phyloP scores from a whole-genome alignment of 2,113 vertebrate species.

The Falco punctatus region DNA sequence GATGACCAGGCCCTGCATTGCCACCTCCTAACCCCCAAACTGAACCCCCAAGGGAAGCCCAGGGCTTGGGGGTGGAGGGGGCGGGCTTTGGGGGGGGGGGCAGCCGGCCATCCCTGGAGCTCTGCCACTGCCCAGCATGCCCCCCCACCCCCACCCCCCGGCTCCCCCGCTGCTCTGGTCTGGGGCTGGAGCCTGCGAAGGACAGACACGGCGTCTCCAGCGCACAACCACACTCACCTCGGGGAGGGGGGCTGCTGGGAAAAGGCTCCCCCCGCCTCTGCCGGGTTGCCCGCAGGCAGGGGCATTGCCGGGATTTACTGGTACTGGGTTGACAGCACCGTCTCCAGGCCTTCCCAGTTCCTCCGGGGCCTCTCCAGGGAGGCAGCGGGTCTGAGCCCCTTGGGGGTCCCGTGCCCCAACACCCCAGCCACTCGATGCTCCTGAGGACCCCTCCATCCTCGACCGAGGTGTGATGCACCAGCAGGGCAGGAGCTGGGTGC shows the following conservation, averaged over 20 bases:
- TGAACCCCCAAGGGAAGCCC: background rate
- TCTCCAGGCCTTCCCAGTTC: background rate
- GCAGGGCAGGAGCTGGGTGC: background rate
- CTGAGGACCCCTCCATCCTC: background rate
- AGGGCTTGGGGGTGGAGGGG: background rate
- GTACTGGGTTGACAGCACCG: background rate
- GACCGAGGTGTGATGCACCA: rapidly evolving
- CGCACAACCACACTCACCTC: slow-evolving; percentile 8
- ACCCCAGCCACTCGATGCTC: rapidly evolving
- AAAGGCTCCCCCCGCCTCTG: slow-evolving; percentile 1
- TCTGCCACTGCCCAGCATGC: background rate
- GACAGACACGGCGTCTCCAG: slow-evolving; percentile 49
- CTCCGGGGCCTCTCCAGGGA: background rate
- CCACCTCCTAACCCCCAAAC: background rate
- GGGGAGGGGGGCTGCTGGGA: slow-evolving; percentile 41
- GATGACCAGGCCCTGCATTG: rapidly evolving
- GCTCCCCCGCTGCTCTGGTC: rapidly evolving
- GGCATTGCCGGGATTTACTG: background rate
- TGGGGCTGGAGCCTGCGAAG: slow-evolving; percentile 15
- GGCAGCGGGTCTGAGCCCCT: rapidly evolving
- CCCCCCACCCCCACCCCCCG: background rate
- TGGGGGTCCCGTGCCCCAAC: rapidly evolving
- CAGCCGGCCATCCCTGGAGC: rapidly evolving
- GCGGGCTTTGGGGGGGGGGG: background rate
- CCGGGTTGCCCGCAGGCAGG: background rate